Percentiles rank a stretch among this genome's conserved stretches.
These are phyloP conservation scores for Aphaenogaster ashmeadi DNA, from an alignment of 1,140 invertebrate genomes.

Conservation along the genomic window DNA sequence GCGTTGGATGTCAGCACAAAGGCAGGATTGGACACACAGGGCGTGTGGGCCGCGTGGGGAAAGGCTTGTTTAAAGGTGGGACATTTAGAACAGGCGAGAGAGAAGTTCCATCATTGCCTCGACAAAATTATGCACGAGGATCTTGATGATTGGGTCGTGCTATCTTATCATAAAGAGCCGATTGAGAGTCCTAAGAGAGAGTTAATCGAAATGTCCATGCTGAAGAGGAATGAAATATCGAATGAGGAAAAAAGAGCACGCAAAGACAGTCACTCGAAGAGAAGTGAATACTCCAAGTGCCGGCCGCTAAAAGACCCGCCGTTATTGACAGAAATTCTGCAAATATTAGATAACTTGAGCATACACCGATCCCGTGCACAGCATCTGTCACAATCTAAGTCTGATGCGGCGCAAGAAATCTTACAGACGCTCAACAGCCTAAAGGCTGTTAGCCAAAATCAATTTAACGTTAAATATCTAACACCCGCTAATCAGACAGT, in stretches of 20 bases:
- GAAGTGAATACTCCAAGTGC: conserved; percentile 82
- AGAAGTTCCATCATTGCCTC: conserved; percentile 88
- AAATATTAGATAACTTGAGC: conserved; percentile 88
- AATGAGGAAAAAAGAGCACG: conserved; percentile 63
- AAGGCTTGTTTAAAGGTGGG: conserved; percentile 93
- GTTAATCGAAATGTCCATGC: conserved; percentile 30
- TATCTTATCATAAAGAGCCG: conserved; percentile 75
- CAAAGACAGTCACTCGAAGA: conserved; percentile 77
- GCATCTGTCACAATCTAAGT: conserved; percentile 72
- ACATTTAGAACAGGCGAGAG: conserved; percentile 91
- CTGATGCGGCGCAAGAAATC: conserved; percentile 83
- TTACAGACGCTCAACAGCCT: conserved; percentile 85
- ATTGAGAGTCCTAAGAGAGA: conserved; percentile 66
- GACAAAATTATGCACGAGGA: conserved; percentile 84
- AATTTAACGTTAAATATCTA: conserved; percentile 72
- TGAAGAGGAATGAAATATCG: neutral
- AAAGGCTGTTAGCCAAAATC: conserved; percentile 83
- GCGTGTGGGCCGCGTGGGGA: conserved; percentile 95
- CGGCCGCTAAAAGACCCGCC: conserved; percentile 89
- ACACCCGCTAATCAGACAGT: conserved; percentile 74
- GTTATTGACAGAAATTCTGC: conserved; percentile 90
- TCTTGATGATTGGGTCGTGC: conserved; percentile 82
- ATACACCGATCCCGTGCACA: conserved; percentile 79
- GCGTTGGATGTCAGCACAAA: conserved; percentile 96
- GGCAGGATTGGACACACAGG: conserved; percentile 91